Conservation (phyloP, 2,888 invertebrate species). For the Dryococelus australis region DNA sequence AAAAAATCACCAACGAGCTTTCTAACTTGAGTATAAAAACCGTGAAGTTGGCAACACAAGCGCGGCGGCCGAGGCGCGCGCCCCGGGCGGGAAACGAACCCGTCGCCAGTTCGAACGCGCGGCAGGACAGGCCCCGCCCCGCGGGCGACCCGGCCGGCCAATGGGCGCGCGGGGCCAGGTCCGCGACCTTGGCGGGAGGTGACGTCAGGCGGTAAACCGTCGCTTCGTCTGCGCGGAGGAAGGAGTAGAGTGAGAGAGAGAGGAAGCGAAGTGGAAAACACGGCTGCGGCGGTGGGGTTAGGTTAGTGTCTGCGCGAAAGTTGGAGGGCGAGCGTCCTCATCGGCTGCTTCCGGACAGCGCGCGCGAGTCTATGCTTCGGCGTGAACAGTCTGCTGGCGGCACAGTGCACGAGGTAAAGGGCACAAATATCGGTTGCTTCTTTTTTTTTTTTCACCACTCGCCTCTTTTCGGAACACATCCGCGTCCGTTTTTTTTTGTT, state of each 20-base stretch:
- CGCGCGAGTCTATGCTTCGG: not conserved
- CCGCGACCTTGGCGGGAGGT: not conserved
- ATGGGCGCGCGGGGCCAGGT: not conserved
- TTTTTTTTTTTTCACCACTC: not conserved
- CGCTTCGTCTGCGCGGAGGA: not conserved
- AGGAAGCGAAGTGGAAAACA: not conserved
- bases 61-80: not conserved
- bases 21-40: too few species aligned
- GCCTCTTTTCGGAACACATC: not conserved
- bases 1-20: too few species aligned
- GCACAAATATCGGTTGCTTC: not conserved
- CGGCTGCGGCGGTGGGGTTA: not conserved
- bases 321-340: not conserved
- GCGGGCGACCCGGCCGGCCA: not conserved
- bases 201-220: slow-evolving; percentile 16
- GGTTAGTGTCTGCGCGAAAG: slow-evolving; percentile 1
- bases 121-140: not conserved
- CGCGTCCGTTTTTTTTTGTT: not conserved
- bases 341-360: not conserved
- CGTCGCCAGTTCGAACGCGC: not conserved
- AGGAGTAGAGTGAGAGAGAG: not conserved
- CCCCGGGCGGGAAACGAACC: slow-evolving; percentile 3
- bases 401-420: not conserved
- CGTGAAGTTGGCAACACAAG: too few species aligned
- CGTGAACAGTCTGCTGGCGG: not conserved